Evolutionary conservation across 2,797 vertebrate species (phyloP), one percentile per base, ranked within the genome.

Genomic region (Acipenser ruthenus): DNA sequence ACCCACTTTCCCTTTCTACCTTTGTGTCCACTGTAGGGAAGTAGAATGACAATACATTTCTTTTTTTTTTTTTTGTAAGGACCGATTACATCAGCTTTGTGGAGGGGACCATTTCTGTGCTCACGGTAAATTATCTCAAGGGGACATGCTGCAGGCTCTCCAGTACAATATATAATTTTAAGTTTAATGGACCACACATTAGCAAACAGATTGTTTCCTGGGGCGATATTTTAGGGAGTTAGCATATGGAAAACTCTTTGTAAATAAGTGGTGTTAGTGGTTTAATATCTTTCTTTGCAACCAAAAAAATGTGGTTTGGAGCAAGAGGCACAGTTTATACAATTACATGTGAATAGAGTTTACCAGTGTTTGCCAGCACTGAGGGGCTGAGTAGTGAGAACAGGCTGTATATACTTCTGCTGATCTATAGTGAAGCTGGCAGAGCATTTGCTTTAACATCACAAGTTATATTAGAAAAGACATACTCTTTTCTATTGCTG

Each of bases 1-100:
- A 92, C 89, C 91, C 86, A 75, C 89, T 91, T 92, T 89, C 89
- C 90, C 74, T 69, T 79, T 82, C 79, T 67, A 77, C 83, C 88
- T 88, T 83, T 86, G 84, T 84, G 79, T 88, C 89, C 89, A 84
- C 86, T 77, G 82, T 66, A 70, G 79, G 81, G 80, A 73, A 73
- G 75, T 78, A 77, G 67, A 77, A 79, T 82, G 78, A 79, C 37
- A 37, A 37, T 37, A 37, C 37, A 37, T 4, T 37, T 37, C 37
- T 37, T 37, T 37, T 37, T 37, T 37, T 37, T 37, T 37, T 37
- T 37, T 37, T 37, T 37, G 4, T 4, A 71, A 69, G 62, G 62
- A 73, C 55, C 12, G 60, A 62, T 62, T 62, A 62, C 60, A 62
- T 62, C 60, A 62, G 53, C 60, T 62, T 37, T 10, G 55, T 58